Evolutionary conservation across 2,888 invertebrate genomes (phyloP).

Genomic region (Oscheius onirici): DNA sequence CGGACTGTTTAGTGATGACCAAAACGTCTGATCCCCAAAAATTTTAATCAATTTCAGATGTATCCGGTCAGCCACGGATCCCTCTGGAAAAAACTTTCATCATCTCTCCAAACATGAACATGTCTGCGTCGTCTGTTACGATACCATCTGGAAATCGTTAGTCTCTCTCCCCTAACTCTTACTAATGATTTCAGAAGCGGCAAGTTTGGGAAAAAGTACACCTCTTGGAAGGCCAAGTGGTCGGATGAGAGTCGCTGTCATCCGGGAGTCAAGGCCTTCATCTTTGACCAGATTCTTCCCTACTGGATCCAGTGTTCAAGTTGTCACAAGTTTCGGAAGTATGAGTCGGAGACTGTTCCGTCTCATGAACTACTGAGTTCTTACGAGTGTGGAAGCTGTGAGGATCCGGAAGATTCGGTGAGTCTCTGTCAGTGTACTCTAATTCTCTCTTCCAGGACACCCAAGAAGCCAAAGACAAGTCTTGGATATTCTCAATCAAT

Average conservation of each 20-base stretch:
- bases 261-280: constrained; percentile 31
- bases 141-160: constrained; percentile 50
- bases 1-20: background rate
- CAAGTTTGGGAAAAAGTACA: constrained; percentile 17
- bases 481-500: constrained; percentile 32
- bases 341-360: constrained; percentile 23
- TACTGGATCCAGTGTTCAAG: constrained; percentile 56
- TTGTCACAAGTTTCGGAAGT: constrained; percentile 50
- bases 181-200: background rate
- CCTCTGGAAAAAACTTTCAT: constrained; percentile 41
- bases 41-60: constrained; percentile 32
- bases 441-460: constrained; percentile 17
- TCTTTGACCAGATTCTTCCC: constrained; percentile 55
- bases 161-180: constrained; percentile 21
- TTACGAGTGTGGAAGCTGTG: constrained; percentile 39
- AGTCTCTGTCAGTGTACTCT: background rate
- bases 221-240: constrained; percentile 33
- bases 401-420: constrained; percentile 38
- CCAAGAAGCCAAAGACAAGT: constrained; percentile 9
- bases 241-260: constrained; percentile 33
- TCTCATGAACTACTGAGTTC: constrained; percentile 30
- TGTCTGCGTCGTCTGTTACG: constrained; percentile 54
- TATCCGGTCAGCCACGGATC: constrained; percentile 18
- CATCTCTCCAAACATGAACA: constrained; percentile 57
- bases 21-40: background rate